Conservation (phyloP, 2,888 invertebrate species). For the Sphaerophoria rueppellii region DNA sequence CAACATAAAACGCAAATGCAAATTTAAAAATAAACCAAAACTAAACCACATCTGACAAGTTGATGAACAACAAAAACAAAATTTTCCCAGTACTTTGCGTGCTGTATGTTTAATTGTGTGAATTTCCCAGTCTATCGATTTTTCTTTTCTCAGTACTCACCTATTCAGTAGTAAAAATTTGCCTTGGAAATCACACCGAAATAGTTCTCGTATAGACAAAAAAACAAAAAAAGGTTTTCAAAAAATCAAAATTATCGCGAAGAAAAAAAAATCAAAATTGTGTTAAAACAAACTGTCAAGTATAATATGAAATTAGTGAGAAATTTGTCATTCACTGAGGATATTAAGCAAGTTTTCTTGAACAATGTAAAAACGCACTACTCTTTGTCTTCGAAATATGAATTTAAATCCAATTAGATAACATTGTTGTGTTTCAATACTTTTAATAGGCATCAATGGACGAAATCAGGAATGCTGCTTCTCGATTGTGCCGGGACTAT, state of each 20-base stretch:
- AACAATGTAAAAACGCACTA: background rate
- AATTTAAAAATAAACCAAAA: background rate
- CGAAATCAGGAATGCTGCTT: constrained; percentile 92
- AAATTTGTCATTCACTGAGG: constrained; percentile 40
- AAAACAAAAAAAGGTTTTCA: background rate
- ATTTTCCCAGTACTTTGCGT: background rate
- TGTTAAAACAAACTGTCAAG: background rate
- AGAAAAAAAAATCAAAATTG: background rate
- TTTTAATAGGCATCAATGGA: constrained; percentile 78
- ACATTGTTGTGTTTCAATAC: constrained; percentile 16
- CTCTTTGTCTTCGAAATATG: background rate
- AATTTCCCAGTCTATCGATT: constrained; percentile 54
- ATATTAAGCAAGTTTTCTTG: constrained; percentile 55
- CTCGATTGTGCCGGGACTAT: constrained; percentile 93
- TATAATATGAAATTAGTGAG: constrained; percentile 63
- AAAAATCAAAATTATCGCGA: background rate
- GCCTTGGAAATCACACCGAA: constrained; percentile 30
- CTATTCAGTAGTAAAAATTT: constrained; percentile 16
- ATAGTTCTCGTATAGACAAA: background rate
- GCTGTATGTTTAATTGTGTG: constrained; percentile 35
- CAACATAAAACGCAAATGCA: background rate
- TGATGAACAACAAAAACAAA: background rate
- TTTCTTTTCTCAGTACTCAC: constrained; percentile 39
- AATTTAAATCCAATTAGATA: background rate
- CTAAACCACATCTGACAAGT: background rate